A percentile compares a stretch with the other conserved stretches of the same genome.
Evolutionary conservation across 2,888 invertebrate species (phyloP).

Genomic region (Strigamia maritima): DNA sequence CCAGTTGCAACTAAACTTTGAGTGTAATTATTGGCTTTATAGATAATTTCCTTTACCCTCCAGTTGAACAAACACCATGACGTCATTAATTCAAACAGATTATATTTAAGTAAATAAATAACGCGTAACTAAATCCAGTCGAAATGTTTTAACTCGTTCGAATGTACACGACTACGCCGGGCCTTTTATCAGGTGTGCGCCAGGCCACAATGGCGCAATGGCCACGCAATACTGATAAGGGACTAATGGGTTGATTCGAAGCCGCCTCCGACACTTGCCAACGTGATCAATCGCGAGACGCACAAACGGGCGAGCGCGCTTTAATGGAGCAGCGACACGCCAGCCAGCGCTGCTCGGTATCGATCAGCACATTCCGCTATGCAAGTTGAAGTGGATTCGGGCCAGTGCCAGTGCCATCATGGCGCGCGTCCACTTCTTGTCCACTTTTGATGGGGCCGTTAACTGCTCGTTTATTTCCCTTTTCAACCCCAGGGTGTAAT

Average conservation of each 20-base stretch:
- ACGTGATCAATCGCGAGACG: neutral
- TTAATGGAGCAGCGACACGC: constrained; percentile 4
- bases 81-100: no score
- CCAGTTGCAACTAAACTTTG: no score
- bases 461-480: constrained; percentile 24
- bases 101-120: neutral
- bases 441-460: constrained; percentile 27
- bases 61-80: no score
- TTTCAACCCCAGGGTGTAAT: constrained; percentile 29
- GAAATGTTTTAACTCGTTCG: neutral
- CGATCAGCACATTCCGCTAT: constrained; percentile 6
- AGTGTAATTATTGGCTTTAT: no score
- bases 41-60: no score
- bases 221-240: neutral
- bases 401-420: neutral
- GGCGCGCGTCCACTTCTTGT: constrained; percentile 21
- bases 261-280: constrained; percentile 4
- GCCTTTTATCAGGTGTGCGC: neutral
- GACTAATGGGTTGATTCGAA: neutral
- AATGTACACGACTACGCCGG: neutral
- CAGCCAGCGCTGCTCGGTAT: constrained; percentile 1
- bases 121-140: neutral
- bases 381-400: constrained; percentile 27
- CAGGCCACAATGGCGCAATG: constrained; percentile 4
- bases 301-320: constrained; percentile 4